Evolutionary conservation across 2,797 vertebrate species (phyloP).

Genomic region (Tamandua tetradactyla): DNA sequence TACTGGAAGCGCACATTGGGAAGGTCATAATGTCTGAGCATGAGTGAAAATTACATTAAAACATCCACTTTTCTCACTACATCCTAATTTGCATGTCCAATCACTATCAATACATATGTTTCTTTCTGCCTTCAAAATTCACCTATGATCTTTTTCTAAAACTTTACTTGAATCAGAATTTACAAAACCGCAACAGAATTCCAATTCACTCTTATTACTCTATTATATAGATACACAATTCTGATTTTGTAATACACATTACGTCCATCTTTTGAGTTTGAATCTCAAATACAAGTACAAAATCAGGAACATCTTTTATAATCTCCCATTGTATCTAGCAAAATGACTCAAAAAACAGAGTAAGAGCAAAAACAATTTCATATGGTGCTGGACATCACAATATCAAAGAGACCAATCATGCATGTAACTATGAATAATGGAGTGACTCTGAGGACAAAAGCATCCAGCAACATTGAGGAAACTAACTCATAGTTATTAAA

Average conservation of each 20-base stretch:
- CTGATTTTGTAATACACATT: neutral
- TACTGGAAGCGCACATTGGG: neutral
- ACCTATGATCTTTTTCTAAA: conserved; percentile 30
- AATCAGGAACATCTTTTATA: conserved; percentile 26
- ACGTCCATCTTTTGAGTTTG: conserved; percentile 35
- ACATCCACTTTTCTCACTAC: neutral
- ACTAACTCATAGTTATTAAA: conserved; percentile 60
- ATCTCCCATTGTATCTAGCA: neutral
- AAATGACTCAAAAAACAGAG: conserved; percentile 39
- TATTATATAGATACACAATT: neutral
- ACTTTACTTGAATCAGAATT: conserved; percentile 23
- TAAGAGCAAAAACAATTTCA: conserved; percentile 45
- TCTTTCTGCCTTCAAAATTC: conserved; percentile 4
- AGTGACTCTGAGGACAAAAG: conserved; percentile 53
- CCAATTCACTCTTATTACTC: conserved; percentile 2
- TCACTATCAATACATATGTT: neutral
- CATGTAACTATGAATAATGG: conserved; percentile 49
- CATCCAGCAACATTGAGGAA: conserved; percentile 41
- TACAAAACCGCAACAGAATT: conserved; percentile 31
- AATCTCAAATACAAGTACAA: conserved; percentile 49
- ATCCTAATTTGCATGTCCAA: conserved; percentile 17
- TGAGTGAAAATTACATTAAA: conserved; percentile 43
- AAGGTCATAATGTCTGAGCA: conserved; percentile 11
- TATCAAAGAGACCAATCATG: conserved; percentile 56
- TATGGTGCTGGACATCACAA: conserved; percentile 39